A percentile compares a stretch with the other conserved stretches of the same genome.
These are phyloP conservation scores for Australoheros scitulus DNA, from an alignment of 2,113 vertebrate genomes.

Conservation along the genomic window DNA sequence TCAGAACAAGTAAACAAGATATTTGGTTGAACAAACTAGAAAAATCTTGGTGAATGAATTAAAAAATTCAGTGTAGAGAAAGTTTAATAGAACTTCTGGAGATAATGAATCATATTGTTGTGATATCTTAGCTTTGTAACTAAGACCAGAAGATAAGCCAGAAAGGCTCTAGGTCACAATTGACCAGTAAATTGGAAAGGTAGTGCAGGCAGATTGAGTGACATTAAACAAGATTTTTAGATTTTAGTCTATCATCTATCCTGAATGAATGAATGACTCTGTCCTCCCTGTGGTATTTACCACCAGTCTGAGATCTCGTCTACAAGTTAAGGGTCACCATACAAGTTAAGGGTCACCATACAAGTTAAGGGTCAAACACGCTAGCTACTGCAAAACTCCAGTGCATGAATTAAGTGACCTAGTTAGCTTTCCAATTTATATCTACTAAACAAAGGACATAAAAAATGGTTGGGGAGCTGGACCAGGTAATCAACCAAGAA, in stretches of 20 bases:
- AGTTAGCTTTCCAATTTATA: background rate
- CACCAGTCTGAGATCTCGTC: background rate
- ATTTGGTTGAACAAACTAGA: background rate
- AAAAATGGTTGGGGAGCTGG: background rate
- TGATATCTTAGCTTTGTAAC: no score
- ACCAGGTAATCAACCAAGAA: background rate
- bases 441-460: background rate
- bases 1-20: background rate
- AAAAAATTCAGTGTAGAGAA: background rate
- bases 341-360: no score
- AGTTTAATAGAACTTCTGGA: no score
- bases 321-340: background rate
- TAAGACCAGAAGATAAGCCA: no score
- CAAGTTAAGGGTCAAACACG: no score
- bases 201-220: background rate
- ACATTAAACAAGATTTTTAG: background rate
- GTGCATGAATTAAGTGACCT: no score
- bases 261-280: background rate
- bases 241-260: background rate
- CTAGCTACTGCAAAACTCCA: no score
- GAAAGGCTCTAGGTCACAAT: no score
- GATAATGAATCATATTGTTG: no score
- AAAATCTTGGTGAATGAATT: background rate
- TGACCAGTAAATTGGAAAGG: background rate
- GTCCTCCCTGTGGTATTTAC: fast-evolving